A percentile compares a stretch with the other conserved stretches of the same genome.
phyloP scores from a whole-genome alignment of 2,113 vertebrate genomes.

The Panurus biarmicus region DNA sequence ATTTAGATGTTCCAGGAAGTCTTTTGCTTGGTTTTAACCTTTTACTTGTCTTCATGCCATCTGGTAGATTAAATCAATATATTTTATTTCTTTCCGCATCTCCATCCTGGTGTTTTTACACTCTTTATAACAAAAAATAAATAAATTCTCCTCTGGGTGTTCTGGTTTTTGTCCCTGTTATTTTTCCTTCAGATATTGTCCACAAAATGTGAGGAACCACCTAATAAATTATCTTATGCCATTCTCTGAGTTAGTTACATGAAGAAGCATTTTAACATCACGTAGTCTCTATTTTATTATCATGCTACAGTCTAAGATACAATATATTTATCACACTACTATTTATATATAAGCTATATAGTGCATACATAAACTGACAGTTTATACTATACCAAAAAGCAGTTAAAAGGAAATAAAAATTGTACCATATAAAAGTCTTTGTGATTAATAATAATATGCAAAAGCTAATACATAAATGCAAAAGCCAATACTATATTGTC shows the following conservation, averaged over 20 bases:
- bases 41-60: background rate
- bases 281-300: background rate
- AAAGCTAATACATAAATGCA: background rate
- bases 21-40: background rate
- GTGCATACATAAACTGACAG: background rate
- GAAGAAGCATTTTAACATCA: background rate
- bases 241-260: background rate
- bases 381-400: background rate
- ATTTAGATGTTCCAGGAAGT: background rate
- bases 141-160: background rate
- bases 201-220: background rate
- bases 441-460: background rate
- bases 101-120: background rate
- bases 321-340: background rate
- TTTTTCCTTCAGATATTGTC: background rate
- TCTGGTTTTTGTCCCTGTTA: background rate
- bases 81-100: background rate
- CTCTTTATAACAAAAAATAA: background rate
- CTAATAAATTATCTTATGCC: background rate
- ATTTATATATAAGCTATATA: background rate
- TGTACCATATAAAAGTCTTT: background rate
- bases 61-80: background rate
- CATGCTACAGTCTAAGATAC: background rate
- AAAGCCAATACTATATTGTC: background rate
- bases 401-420: background rate